Evolutionary conservation across 2,888 invertebrate genomes (phyloP), one percentile per base, ranked within the genome.

Genomic region (Plebejus argus): DNA sequence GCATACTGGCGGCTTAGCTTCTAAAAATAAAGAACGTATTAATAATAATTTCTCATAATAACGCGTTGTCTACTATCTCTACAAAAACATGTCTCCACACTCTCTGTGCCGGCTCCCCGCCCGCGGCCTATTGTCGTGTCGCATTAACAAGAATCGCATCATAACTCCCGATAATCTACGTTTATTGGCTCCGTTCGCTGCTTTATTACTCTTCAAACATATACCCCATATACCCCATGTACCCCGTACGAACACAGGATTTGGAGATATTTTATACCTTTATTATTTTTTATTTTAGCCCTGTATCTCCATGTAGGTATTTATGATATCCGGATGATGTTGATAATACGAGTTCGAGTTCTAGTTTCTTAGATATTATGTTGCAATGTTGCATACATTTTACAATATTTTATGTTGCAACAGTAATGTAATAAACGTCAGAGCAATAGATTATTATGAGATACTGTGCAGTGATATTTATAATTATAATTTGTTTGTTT

Each of bases 101-200:
- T 76, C 18, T 56, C 76, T 20, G 53, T 23, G 75, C 28, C 18
- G 76, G 82, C 79, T 79, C 82, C 83, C 83, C 80, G 84, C 87
- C 89, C 83, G 87, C 85, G 88, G 92, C 87, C 90, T 90, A 91
- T 91, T 92, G 93, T 92, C 93, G 86, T 90, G 89, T 91, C 91
- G 88, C 90, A 92, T 93, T 92, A 92, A 87, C 90, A 89, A 84
- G 89, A 90, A 90, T 91, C 92, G 92, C 92, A 90, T 93, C 93
- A 92, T 93, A 93, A 92, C 93, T 93, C 90, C 91, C 91, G 89
- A 92, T 93, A 92, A 93, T 93, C 92, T 92, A 92, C 91, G 91
- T 93, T 92, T 92, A 93, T 93, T 93, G 92, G 93, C 90, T 89
- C 86, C 87, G 85, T 84, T 88, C 88, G 53, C 85, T 88, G 89